Evolutionary conservation across 2,797 vertebrate genomes (phyloP), one percentile per base, ranked within the genome.

Genomic region (Gymnothorax reevesii): DNA sequence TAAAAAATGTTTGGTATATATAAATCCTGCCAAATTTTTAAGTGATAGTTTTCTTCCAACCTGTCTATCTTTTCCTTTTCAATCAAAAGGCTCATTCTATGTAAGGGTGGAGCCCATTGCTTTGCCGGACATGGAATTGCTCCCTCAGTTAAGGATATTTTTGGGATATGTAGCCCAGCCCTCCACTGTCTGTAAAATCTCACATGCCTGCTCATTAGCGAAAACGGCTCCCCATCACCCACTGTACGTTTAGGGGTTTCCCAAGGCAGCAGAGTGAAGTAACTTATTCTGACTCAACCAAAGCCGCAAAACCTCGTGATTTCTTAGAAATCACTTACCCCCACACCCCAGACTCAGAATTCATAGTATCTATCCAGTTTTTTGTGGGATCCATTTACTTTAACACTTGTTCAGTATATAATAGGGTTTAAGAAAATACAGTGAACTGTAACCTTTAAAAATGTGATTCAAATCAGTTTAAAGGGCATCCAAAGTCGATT

Each of bases 271-370:
- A 60, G 55, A 52, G 82, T 73, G 82, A 71, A 59, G 83, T 82
- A 84, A 13, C 7, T 25, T 8, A 55, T 73, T 57, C 57, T 77
- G 33, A 79, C 73, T 87, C 83, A 79, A 12, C 57, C 64, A 71
- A 22, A 86, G 57, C 42, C 33, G 22, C 15, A 33, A 25, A 33
- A 86, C 5, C 27, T 22, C 57, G 64, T 57, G 69, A 52, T 66
- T 10, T 7, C 54, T 55, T 25, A 52, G 54, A 71, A 55, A 55
- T 71, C 64, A 60, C 33, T 1, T 33, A 25, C 13, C 59, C n/a
- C 25, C 7, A 33, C 64, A 52, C 57, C 13, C 20, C n/a, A 73
- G 25, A 49, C 42, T 57, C 20, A 42, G 55, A 25, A 49, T 20
- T 22, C 4, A 33, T n/a, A 42, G 15, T 17, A 64, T 64, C 20